Percentiles rank a stretch among this genome's conserved stretches.
Evolutionary conservation across 2,888 invertebrate genomes (phyloP).

Genomic region (Hypercompe scribonia): DNA sequence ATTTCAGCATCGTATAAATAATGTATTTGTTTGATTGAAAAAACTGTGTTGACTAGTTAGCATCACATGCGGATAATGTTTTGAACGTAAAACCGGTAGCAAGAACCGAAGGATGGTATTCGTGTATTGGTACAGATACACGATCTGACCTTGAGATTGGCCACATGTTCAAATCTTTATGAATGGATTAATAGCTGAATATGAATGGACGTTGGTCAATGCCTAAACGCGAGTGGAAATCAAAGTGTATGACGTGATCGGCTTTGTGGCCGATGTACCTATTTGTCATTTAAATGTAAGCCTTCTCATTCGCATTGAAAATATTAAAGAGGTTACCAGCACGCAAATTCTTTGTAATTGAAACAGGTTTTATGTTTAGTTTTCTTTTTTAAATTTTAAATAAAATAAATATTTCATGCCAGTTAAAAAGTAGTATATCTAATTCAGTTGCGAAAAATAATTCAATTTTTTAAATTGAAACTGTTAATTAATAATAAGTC

Average conservation of each 20-base stretch:
- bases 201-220: conserved; percentile 66
- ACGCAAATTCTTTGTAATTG: not conserved
- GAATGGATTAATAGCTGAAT: conserved; percentile 68
- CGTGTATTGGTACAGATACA: conserved; percentile 61
- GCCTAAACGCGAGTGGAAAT: conserved; percentile 58
- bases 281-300: conserved; percentile 2
- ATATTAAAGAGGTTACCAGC: not conserved
- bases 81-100: conserved; percentile 81
- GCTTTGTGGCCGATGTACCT: conserved; percentile 18
- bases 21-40: conserved; percentile 64
- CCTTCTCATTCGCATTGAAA: not conserved
- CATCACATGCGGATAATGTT: conserved; percentile 67
- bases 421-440: not conserved
- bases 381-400: not conserved
- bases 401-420: not conserved
- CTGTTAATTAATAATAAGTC: conserved; percentile 14
- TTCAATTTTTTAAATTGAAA: conserved; percentile 19
- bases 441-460: conserved; percentile 36
- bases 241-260: conserved; percentile 58
- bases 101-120: conserved; percentile 59
- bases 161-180: conserved; percentile 64
- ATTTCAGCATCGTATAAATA: conserved; percentile 65
- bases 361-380: not conserved
- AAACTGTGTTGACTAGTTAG: conserved; percentile 69
- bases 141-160: conserved; percentile 68